These are phyloP conservation scores for Panopea generosa DNA, from an alignment of 2,888 invertebrate genomes.

Conservation along the genomic window DNA sequence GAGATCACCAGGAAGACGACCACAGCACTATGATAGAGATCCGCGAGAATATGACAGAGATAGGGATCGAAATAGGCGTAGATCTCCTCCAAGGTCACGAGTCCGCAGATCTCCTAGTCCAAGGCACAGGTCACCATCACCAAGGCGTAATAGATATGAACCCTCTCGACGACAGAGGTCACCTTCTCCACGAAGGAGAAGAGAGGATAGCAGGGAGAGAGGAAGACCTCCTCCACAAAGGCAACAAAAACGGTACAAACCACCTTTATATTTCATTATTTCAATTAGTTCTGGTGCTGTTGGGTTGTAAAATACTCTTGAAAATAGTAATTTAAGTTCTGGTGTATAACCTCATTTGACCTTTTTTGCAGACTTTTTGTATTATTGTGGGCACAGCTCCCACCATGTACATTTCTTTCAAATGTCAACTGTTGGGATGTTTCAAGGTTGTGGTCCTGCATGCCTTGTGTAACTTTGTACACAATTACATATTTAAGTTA, in stretches of 20 bases:
- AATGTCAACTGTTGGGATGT: too few species aligned
- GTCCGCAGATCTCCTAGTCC: slow-evolving; percentile 57
- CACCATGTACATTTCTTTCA: too few species aligned
- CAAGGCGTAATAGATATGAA: slow-evolving; percentile 34
- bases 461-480: too few species aligned
- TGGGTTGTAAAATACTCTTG: too few species aligned
- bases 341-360: too few species aligned
- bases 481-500: too few species aligned
- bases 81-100: slow-evolving; percentile 49
- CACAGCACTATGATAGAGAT: neutral
- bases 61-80: slow-evolving; percentile 32
- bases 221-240: slow-evolving; percentile 10
- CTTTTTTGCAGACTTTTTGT: too few species aligned
- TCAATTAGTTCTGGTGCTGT: neutral
- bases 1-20: slow-evolving; percentile 33
- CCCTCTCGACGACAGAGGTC: slow-evolving; percentile 50
- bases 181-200: slow-evolving; percentile 41
- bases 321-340: too few species aligned
- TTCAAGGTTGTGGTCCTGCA: too few species aligned
- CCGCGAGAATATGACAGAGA: neutral
- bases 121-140: slow-evolving; percentile 53
- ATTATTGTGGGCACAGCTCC: too few species aligned
- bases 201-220: slow-evolving; percentile 27
- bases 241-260: slow-evolving; percentile 2
- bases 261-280: too few species aligned